Base-by-base conservation (phyloP, 2,888 invertebrate species). In the Hypomecis punctinalis region DNA sequence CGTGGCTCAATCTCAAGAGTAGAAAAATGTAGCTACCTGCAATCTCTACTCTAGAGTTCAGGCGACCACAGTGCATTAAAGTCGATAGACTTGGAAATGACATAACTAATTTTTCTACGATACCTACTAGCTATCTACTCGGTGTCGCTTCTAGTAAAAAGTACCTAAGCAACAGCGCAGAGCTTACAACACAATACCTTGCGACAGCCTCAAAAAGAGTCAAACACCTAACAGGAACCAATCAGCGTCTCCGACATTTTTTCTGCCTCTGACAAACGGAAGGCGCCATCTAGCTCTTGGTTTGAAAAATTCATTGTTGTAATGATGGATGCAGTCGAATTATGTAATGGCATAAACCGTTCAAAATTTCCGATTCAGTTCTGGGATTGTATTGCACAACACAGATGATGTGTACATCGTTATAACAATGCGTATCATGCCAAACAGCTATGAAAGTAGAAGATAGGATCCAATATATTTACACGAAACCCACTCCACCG, bases 181-280 rank as follows among this genome's bases (percentile, higher is more conserved):
- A 13, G 66, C 71, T 82, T 82, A 74, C 81, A 71, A 78, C 78
- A 82, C 78, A 77, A 80, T 76, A 65, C 72, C 65, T 62, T 61
- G 37, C 65, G 56, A 62, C 63, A 63, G 53, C 61, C 52, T 64
- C 47, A 68, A 67, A 66, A 67, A 67, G 42, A 66, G 52, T 39
- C 62, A 61, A 73, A 73, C 71, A 62, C 37, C 62, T 55, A 72
- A 72, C 70, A 64, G 54, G 59, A 69, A 66, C 72, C 69, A 77
- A 76, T 70, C 71, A 61, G 70, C 69, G 71, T 57, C 61, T 43
- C 58, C 61, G 10, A 8, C 65, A 67, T 74, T 71, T 72, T 70
- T 77, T 66, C 68, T 70, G 49, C 63, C 62, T 46, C 36, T 40
- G 43, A 52, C 35, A 53, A 47, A 58, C 60, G 57, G 52, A 63